phyloP scores from a whole-genome alignment of 2,888 invertebrate genomes.

The Latheticus oryzae region DNA sequence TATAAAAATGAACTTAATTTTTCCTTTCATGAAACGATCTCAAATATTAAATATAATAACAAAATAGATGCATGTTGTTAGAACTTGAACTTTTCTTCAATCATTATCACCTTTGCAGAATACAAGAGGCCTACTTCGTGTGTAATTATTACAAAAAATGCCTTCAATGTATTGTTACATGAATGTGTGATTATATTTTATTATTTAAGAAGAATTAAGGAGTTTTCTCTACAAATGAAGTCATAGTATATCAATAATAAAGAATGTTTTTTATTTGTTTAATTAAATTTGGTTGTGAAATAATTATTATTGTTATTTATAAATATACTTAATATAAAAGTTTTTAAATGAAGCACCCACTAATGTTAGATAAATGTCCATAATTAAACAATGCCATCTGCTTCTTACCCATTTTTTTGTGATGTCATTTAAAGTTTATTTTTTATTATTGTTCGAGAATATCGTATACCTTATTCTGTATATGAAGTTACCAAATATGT shows the following conservation, averaged over 20 bases:
- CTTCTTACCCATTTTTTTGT: slow-evolving; percentile 62
- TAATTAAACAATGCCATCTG: slow-evolving; percentile 42
- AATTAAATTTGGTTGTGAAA: slow-evolving; percentile 55
- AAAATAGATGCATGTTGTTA: slow-evolving; percentile 40
- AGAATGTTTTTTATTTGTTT: slow-evolving; percentile 41
- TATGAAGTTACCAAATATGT: slow-evolving; percentile 67
- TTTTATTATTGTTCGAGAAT: slow-evolving; percentile 47
- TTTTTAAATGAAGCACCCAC: slow-evolving; percentile 42
- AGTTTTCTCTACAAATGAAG: slow-evolving; percentile 35
- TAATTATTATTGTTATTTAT: slow-evolving; percentile 55
- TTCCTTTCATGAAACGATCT: slow-evolving; percentile 49
- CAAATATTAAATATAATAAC: slow-evolving; percentile 44
- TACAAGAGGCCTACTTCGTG: slow-evolving; percentile 53
- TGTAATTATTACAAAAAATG: slow-evolving; percentile 50
- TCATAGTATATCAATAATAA: slow-evolving; percentile 37
- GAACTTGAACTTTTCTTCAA: slow-evolving; percentile 39
- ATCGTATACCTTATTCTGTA: slow-evolving; percentile 60
- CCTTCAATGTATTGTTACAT: slow-evolving; percentile 30
- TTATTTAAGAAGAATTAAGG: no score
- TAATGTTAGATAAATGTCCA: slow-evolving; percentile 43
- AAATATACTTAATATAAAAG: no score
- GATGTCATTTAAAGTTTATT: slow-evolving; percentile 56
- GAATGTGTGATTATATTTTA: slow-evolving; percentile 49
- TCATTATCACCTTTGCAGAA: slow-evolving; percentile 48
- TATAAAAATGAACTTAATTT: slow-evolving; percentile 26